These are phyloP conservation scores for Atta texana DNA, from an alignment of 1,140 invertebrate species.

Conservation along the genomic window DNA sequence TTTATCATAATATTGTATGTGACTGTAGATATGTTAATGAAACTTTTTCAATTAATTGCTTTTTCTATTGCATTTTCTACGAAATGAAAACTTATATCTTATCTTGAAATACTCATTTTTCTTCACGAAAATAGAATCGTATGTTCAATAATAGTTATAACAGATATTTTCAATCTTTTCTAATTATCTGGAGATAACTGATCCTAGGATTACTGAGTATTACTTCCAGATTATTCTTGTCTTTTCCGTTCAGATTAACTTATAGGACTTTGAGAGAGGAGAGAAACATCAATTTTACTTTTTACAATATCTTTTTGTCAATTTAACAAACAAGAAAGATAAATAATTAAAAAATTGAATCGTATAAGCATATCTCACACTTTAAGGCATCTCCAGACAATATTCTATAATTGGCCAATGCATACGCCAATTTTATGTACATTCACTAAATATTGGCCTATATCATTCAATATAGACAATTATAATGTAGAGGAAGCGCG, in stretches of 20 bases:
- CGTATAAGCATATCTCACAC: neutral
- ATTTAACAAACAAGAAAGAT: too few relatives aligned
- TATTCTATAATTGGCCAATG: too few relatives aligned
- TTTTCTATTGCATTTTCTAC: neutral
- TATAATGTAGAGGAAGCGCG: too few relatives aligned
- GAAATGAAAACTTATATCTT: constrained; percentile 3
- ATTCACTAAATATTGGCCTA: too few relatives aligned
- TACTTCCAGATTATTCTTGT: neutral
- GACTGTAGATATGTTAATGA: neutral
- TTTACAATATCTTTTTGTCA: too few relatives aligned
- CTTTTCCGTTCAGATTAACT: neutral
- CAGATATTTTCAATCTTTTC: constrained; percentile 1
- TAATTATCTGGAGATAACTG: neutral
- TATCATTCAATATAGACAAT: too few relatives aligned
- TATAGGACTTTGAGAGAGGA: neutral
- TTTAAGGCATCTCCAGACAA: neutral
- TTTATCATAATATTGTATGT: neutral
- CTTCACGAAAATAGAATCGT: neutral
- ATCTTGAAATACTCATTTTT: neutral
- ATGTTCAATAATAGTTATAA: neutral
- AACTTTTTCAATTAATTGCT: neutral
- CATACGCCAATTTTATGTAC: too few relatives aligned
- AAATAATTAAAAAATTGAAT: neutral
- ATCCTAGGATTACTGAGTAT: neutral
- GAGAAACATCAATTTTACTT: neutral